Evolutionary conservation across 2,888 invertebrate species (phyloP).

Genomic region (Plebejus anna): DNA sequence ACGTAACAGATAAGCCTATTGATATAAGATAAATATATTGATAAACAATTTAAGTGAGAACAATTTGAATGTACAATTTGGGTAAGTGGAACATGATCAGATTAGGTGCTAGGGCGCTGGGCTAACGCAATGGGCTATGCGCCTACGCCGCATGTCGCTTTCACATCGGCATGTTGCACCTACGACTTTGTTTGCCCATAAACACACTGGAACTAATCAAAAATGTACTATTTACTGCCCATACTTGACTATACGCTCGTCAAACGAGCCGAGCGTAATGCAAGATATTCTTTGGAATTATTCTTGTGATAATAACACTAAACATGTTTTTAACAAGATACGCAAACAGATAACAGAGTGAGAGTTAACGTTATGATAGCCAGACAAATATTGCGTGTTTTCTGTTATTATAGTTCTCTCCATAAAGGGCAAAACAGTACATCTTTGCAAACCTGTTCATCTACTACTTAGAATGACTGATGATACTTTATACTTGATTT

Average conservation of each 20-base stretch:
- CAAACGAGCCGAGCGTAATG: slow-evolving; percentile 3
- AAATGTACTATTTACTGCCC: slow-evolving; percentile 48
- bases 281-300: background rate
- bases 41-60: slow-evolving; percentile 8
- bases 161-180: slow-evolving; percentile 61
- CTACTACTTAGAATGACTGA: background rate
- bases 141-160: slow-evolving; percentile 68
- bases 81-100: slow-evolving; percentile 16
- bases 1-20: too few species aligned
- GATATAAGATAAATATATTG: too few species aligned
- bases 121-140: slow-evolving; percentile 47
- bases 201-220: slow-evolving; percentile 56
- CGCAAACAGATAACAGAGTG: background rate
- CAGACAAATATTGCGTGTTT: background rate
- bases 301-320: background rate
- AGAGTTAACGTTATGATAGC: background rate
- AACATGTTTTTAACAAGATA: background rate
- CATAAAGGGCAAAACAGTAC: too few species aligned
- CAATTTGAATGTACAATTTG: slow-evolving; percentile 16
- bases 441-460: too few species aligned
- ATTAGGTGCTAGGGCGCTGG: slow-evolving; percentile 49
- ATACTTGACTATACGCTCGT: background rate
- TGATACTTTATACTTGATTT: too few species aligned
- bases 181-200: slow-evolving; percentile 61
- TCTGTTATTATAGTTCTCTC: background rate